Conservation (phyloP, 2,113 vertebrate genomes). For the Phalacrocorax pelagicus region DNA sequence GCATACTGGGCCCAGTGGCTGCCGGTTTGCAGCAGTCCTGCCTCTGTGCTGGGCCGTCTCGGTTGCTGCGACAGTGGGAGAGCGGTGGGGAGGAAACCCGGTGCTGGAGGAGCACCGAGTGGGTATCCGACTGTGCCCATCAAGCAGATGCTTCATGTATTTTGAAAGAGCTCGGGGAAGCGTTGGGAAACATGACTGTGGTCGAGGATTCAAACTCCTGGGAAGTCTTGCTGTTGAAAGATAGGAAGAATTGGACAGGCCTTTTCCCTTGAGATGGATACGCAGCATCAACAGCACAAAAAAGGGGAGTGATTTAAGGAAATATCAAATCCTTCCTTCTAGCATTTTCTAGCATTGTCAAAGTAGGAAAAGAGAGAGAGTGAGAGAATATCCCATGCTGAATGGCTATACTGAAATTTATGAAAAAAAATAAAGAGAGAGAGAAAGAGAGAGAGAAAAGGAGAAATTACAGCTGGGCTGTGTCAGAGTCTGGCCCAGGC, state of each 20-base stretch:
- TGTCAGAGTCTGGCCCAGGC: not conserved
- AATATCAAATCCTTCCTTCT: not conserved
- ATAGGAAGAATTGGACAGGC: not conserved
- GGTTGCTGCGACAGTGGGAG: not conserved
- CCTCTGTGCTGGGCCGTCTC: rapidly evolving
- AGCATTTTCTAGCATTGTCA: not conserved
- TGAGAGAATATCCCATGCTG: not conserved
- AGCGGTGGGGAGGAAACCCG: not conserved
- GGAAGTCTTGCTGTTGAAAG: not conserved
- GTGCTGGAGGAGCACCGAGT: not conserved
- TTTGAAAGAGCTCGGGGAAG: not conserved
- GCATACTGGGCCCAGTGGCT: rapidly evolving
- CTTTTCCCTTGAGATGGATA: not conserved
- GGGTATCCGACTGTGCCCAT: not conserved
- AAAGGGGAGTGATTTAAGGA: not conserved
- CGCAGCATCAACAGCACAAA: not conserved
- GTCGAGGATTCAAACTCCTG: not conserved
- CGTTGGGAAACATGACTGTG: not conserved
- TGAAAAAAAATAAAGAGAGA: not conserved
- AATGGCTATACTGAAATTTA: not conserved
- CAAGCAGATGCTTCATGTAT: not conserved
- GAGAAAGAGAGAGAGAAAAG: not conserved
- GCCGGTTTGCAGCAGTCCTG: not conserved
- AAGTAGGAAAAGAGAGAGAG: not conserved
- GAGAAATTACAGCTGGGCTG: not conserved